Base-by-base conservation (phyloP, 2,113 vertebrate genomes). In the Thryonomys swinderianus region DNA sequence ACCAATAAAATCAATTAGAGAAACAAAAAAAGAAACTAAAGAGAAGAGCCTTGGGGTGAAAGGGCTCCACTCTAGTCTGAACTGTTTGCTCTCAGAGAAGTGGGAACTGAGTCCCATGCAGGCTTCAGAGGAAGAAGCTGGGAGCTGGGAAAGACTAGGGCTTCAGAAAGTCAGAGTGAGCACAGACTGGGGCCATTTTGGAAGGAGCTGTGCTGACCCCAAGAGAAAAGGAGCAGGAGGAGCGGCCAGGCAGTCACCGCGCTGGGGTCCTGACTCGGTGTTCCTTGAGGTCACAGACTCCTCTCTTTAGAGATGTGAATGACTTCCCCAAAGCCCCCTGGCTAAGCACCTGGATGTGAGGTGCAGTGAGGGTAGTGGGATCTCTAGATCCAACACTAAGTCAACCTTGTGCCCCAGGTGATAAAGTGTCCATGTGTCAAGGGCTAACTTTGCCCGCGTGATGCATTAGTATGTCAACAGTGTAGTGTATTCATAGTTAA, bases 281-380 rank as follows among this genome's bases (percentile, higher is more conserved):
- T 73, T 61, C 8, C 79, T 69, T 93, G 61, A 45, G 34, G 25
- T 61, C 84, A 18, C n/a, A 73, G 5, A 4, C 69, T 34, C 10
- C 21, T 85, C 42, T 57, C 3, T 67, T 93, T 51, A 79, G 40
- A 59, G 18, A 30, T 20, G 11, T n/a, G 42, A 66, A 51, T 73
- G 90, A 53, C 88, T 88, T 93, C 45, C 48, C 16, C 21, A 62
- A 62, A 88, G 59, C 45, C 64, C 73, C 32, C 1, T 30, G 55
- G 61, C 53, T 42, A 61, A 66, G 55, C 37, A n/a, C 21, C 57
- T 85, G 76, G 62, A 18, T 94, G 85, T 94, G 51, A 76, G 76
- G 53, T 66, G 45, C 64, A n/a, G 0, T 13, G 30, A 81, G 90
- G 89, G 20, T 57, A 92, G 9, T 57, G 18, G 18, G 48, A 13